Base-by-base conservation (phyloP, 2,888 invertebrate species). In the Drosophila dives region DNA sequence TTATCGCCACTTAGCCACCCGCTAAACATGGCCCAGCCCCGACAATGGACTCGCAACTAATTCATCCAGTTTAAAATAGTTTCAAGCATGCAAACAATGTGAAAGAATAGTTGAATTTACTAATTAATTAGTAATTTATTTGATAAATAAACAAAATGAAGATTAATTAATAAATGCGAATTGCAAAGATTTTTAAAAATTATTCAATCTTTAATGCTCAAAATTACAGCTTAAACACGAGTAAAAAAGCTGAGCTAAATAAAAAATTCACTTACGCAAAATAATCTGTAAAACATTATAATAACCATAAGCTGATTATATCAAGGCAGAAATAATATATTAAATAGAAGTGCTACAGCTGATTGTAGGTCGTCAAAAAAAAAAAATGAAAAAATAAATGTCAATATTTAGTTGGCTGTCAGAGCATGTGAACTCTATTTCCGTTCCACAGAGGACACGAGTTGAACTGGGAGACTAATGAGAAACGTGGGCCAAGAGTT, bases 1-100 rank as follows among this genome's bases (percentile, higher is more conserved):
- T 89, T 86, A 86, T 86, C 85, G 72, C 64, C 89, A 85, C 89
- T 86, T 86, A 83, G 86, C 86, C 84, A 73, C 64, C 72, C 66
- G 62, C 65, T 61, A 50, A 69, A 54, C 50, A 62, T 23, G 42
- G 12, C 26, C 29, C 15, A 33, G 48, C 12, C 33, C 11, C 15
- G 23, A 61, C 77, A 51, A 69, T 62, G 66, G 63, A 40, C n/a
- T 23, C 3, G 20, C 20, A 33, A 59, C 48, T 42, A 45, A 53
- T 64, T 56, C 36, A 20, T n/a, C 11, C 20, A 26, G 32, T 38
- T 50, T 32, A 20, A 42, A 56, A 40, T 29, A 29, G 29, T 15
- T n/a, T 10, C 42, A 15, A 29, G 26, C 38, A 29, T n/a, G 29
- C 29, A 20, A 38, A 29, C 38, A 29, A 12, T 11, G 29, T 54